Conservation (phyloP, 92 coral and sea anemone species). For the Zoanthus sansibaricus region DNA sequence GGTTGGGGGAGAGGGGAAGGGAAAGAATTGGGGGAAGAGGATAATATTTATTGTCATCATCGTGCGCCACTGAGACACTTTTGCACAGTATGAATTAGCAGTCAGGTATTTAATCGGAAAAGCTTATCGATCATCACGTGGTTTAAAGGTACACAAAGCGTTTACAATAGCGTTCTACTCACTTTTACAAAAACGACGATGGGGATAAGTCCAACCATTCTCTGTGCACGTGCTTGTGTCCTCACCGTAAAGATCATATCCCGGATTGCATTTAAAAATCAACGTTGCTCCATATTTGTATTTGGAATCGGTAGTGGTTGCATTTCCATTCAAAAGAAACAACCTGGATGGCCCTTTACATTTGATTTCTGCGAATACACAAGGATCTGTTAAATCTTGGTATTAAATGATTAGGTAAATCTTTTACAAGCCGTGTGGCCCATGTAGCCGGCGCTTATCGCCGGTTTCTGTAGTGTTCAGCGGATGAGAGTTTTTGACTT, state of each 20-base stretch:
- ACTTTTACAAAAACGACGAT: constrained; percentile 78
- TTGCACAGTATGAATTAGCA: no score
- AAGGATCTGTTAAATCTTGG: neutral
- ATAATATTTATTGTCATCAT: no score
- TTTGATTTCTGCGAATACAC: constrained; percentile 33
- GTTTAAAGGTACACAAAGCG: neutral
- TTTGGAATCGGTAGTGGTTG: constrained; percentile 74
- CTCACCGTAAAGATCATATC: constrained; percentile 70
- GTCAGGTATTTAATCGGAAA: neutral
- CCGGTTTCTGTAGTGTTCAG: no score
- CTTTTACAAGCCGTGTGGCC: no score
- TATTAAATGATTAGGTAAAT: neutral
- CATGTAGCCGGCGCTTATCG: no score
- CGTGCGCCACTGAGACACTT: no score
- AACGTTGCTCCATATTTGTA: constrained; percentile 73
- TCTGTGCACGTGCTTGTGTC: constrained; percentile 72
- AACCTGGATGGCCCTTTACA: constrained; percentile 38
- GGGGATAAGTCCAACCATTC: constrained; percentile 39
- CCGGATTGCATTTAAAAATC: constrained; percentile 77
- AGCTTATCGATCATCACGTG: neutral
- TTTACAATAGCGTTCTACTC: neutral
- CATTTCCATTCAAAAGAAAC: constrained; percentile 58
- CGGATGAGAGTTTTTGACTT: no score
- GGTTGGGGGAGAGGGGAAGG: no score
- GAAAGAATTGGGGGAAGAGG: no score